Conservation (phyloP, 2,113 vertebrate genomes). For the Montifringilla adamsi region DNA sequence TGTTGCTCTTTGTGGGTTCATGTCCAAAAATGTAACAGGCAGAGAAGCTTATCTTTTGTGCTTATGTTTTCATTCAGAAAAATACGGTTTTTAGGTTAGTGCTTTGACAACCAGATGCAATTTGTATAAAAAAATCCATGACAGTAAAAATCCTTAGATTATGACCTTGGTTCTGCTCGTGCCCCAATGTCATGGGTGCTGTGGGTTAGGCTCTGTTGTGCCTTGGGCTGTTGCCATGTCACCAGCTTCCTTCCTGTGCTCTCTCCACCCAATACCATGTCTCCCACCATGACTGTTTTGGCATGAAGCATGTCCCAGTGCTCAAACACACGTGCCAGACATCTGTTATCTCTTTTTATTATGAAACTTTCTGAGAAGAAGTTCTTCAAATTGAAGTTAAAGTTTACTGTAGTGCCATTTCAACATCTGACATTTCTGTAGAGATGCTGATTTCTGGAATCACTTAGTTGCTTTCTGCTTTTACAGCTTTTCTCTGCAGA, state of each 20-base stretch:
- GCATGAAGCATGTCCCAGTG: not conserved
- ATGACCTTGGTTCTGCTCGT: not conserved
- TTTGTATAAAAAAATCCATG: not conserved
- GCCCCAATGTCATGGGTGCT: fast-evolving
- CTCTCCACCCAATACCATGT: fast-evolving
- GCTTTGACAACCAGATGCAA: not conserved
- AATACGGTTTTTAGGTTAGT: not conserved
- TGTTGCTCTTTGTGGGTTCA: not conserved
- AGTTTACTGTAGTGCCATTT: not conserved
- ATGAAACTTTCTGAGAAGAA: not conserved
- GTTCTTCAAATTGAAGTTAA: not conserved
- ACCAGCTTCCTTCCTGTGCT: not conserved
- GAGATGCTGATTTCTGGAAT: not conserved
- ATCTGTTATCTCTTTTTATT: not conserved
- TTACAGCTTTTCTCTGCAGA: not conserved
- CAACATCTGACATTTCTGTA: not conserved
- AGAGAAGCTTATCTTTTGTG: not conserved
- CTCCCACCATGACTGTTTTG: not conserved
- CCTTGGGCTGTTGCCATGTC: not conserved
- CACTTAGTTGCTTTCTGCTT: not conserved
- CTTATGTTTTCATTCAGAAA: not conserved
- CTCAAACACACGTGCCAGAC: not conserved
- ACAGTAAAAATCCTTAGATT: not conserved
- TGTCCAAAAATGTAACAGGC: not conserved
- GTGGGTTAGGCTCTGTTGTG: not conserved